Conservation (phyloP, 2,888 invertebrate genomes). For the Kuschelorhynchus macadamiae region DNA sequence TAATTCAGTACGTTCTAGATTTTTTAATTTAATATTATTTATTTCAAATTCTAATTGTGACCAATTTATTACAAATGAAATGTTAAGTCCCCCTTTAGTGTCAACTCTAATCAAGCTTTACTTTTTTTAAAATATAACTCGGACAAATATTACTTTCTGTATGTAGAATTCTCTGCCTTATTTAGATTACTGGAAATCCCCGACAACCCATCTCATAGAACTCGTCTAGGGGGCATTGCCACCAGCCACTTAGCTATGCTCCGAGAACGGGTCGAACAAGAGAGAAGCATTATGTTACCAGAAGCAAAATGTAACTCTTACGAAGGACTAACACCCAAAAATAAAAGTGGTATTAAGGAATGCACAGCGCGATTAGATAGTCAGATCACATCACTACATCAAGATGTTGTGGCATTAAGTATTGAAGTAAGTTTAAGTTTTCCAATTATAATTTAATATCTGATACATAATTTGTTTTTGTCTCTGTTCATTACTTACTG, state of each 20-base stretch:
- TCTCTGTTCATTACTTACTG: not conserved
- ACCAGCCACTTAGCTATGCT: constrained; percentile 70
- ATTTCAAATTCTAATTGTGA: too few species aligned
- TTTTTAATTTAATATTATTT: too few species aligned
- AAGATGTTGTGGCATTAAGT: constrained; percentile 88
- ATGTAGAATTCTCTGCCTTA: too few species aligned
- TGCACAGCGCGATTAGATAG: constrained; percentile 83
- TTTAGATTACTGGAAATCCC: constrained; percentile 64
- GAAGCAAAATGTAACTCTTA: constrained; percentile 73
- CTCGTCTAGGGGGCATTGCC: constrained; percentile 65
- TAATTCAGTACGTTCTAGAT: too few species aligned
- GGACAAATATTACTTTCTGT: too few species aligned
- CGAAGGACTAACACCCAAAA: constrained; percentile 62
- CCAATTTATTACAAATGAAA: too few species aligned
- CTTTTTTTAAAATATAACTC: too few species aligned
- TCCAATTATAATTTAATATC: not conserved
- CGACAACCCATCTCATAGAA: constrained; percentile 58
- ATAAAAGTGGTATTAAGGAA: constrained; percentile 50
- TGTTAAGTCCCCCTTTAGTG: too few species aligned
- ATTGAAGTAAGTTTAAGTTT: constrained; percentile 83
- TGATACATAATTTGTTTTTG: not conserved
- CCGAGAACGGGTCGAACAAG: constrained; percentile 78
- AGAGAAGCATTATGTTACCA: constrained; percentile 74
- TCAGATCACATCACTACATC: constrained; percentile 85
- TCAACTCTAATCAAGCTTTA: too few species aligned